These are phyloP conservation scores for Vanessa cardui DNA, from an alignment of 2,888 invertebrate species.

Conservation along the genomic window DNA sequence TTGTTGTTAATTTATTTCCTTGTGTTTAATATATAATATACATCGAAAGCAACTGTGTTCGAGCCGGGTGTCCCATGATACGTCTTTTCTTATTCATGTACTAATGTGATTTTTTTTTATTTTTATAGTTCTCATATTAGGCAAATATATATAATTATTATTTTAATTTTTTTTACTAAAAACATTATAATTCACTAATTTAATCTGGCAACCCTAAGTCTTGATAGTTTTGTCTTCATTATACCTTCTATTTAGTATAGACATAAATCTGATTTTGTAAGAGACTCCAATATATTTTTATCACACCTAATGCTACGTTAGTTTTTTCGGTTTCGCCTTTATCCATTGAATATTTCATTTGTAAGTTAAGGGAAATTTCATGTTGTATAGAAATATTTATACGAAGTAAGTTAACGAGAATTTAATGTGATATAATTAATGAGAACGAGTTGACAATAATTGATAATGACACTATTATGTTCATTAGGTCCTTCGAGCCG, in stretches of 20 bases:
- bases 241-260: neutral
- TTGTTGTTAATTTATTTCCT: too few species aligned
- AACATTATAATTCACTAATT: neutral
- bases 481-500: too few species aligned
- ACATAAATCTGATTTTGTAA: slow-evolving; percentile 1
- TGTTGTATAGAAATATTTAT: neutral
- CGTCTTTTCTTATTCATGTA: too few species aligned
- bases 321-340: neutral
- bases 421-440: neutral
- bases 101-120: too few species aligned
- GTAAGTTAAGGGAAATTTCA: neutral
- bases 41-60: too few species aligned
- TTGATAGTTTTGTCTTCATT: neutral
- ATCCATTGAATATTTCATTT: slow-evolving; percentile 4
- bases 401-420: neutral
- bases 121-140: too few species aligned
- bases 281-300: slow-evolving; percentile 1
- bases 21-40: too few species aligned
- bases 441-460: neutral
- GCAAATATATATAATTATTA: too few species aligned
- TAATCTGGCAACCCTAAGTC: neutral
- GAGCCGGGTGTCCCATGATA: too few species aligned
- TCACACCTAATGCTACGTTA: neutral
- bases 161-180: neutral
- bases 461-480: neutral